These are phyloP conservation scores for Drosophila takahashii DNA, from an alignment of 1,140 invertebrate genomes.

Conservation along the genomic window DNA sequence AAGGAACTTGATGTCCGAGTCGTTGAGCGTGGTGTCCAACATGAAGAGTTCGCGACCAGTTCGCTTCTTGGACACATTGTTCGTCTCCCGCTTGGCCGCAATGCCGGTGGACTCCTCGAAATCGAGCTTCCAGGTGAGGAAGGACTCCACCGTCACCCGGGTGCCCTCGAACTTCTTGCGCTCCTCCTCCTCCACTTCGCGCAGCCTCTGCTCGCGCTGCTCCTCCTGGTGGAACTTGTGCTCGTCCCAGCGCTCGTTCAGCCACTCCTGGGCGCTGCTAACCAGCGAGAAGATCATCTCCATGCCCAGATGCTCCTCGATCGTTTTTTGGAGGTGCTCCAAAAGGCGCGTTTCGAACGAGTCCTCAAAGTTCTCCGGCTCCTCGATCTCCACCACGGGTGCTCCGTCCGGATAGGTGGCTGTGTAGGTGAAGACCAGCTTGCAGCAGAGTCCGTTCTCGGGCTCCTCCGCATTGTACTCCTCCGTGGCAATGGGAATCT, in stretches of 20 bases:
- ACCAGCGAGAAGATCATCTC: slow-evolving; percentile 99
- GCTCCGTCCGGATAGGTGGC: slow-evolving; percentile 95
- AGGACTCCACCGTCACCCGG: slow-evolving; percentile 97
- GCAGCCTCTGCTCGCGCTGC: slow-evolving; percentile 88
- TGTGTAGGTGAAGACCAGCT: slow-evolving; percentile 93
- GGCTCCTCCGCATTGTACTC: slow-evolving; percentile 86
- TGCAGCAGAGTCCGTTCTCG: slow-evolving; percentile 88
- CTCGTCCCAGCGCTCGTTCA: slow-evolving; percentile 93
- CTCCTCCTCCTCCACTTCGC: slow-evolving; percentile 94
- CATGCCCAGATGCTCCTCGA: slow-evolving; percentile 96
- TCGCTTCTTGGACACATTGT: slow-evolving; percentile 90
- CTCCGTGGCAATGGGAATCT: slow-evolving; percentile 92
- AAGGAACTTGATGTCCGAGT: slow-evolving; percentile 97
- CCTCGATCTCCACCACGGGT: slow-evolving; percentile 92
- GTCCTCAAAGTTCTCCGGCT: slow-evolving; percentile 92
- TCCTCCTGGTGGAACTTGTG: slow-evolving; percentile 90
- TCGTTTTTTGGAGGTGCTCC: slow-evolving; percentile 89
- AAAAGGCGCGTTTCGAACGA: slow-evolving; percentile 89
- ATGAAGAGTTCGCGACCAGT: slow-evolving; percentile 96
- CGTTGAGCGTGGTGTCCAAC: slow-evolving; percentile 95
- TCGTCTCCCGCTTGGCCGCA: slow-evolving; percentile 89
- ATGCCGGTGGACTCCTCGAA: slow-evolving; percentile 96
- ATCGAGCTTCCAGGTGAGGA: slow-evolving; percentile 96
- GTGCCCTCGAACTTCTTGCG: slow-evolving; percentile 98
- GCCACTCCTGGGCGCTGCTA: slow-evolving; percentile 96